Evolutionary conservation across 2,888 invertebrate species (phyloP), one percentile per base, ranked within the genome.

Genomic region (Phorcus lineatus): DNA sequence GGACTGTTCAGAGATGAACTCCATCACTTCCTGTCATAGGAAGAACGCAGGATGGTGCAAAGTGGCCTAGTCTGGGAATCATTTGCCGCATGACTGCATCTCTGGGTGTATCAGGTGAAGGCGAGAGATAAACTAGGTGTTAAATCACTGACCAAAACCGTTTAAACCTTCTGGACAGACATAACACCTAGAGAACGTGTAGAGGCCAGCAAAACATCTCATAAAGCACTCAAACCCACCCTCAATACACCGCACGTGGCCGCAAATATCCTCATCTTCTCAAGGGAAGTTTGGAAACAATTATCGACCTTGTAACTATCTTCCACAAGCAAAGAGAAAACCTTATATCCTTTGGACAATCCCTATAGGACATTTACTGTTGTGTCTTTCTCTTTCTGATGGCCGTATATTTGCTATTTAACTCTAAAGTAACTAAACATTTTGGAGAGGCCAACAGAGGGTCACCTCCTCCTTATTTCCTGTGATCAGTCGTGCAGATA

Each of bases 121-220:
- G 16, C 13, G 28, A 28, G 28, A n/a, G 13, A 28, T 62, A 62
- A 62, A 62, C 62, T 62, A 28, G 28, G 28, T 62, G 62, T 62
- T 62, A 28, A 62, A 62, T 62, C 62, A 62, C 62, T 62, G 62
- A 62, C 62, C 62, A 62, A 62, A 62, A 62, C 62, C 62, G 28
- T 62, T 62, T 28, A 13, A n/a, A 24, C 24, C 62, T 9, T 28
- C 16, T 28, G 28, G 28, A 62, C 62, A 62, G 62, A 24, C 62
- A 62, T 16, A 62, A 62, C 62, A 62, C 28, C 28, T 4, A 16
- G 24, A 17, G 24, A 24, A 62, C 62, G 13, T 24, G 62, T 28
- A 62, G 62, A 62, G 28, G 62, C 24, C 28, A 62, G n/a, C 28
- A 13, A 62, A 62, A 62, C 62, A 28, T 62, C 62, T 17, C 62